These are phyloP conservation scores for Pachycephus smyrnensis DNA, from an alignment of 2,888 invertebrate genomes.

Conservation along the genomic window DNA sequence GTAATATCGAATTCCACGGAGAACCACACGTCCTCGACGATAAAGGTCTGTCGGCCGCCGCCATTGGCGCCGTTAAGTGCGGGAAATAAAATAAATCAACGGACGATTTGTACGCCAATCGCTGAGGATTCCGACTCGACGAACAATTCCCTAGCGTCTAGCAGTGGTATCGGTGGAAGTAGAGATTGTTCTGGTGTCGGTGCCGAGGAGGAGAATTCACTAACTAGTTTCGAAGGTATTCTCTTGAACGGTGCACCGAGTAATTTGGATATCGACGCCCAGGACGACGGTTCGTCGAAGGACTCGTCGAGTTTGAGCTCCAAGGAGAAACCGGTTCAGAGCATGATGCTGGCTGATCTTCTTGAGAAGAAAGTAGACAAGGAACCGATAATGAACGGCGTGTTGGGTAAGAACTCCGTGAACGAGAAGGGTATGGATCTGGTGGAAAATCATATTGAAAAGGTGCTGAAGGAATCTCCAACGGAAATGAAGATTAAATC, in stretches of 20 bases:
- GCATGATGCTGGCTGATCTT: constrained; percentile 81
- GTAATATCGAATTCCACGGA: constrained; percentile 49
- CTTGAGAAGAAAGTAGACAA: constrained; percentile 82
- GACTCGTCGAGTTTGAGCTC: constrained; percentile 61
- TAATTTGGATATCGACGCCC: constrained; percentile 68
- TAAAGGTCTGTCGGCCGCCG: constrained; percentile 65
- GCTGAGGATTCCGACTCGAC: constrained; percentile 69
- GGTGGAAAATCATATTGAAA: constrained; percentile 73
- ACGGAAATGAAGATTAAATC: constrained; percentile 53
- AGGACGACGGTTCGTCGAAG: constrained; percentile 71
- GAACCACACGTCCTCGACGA: constrained; percentile 55
- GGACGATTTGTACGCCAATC: constrained; percentile 53
- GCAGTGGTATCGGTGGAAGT: constrained; percentile 69
- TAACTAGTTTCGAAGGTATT: constrained; percentile 75
- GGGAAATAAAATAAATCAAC: constrained; percentile 49
- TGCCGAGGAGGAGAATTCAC: constrained; percentile 72
- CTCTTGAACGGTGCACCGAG: constrained; percentile 72
- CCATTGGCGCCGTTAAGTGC: constrained; percentile 66
- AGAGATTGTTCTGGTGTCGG: constrained; percentile 68
- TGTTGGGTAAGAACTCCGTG: constrained; percentile 71
- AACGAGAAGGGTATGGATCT: constrained; percentile 73
- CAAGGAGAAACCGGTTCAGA: constrained; percentile 72
- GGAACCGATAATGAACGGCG: constrained; percentile 73
- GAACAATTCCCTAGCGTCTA: constrained; percentile 73
- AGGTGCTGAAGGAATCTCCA: constrained; percentile 64